Evolutionary conservation across 2,888 invertebrate genomes (phyloP), one percentile per base, ranked within the genome.

Genomic region (Coenonympha arcania): DNA sequence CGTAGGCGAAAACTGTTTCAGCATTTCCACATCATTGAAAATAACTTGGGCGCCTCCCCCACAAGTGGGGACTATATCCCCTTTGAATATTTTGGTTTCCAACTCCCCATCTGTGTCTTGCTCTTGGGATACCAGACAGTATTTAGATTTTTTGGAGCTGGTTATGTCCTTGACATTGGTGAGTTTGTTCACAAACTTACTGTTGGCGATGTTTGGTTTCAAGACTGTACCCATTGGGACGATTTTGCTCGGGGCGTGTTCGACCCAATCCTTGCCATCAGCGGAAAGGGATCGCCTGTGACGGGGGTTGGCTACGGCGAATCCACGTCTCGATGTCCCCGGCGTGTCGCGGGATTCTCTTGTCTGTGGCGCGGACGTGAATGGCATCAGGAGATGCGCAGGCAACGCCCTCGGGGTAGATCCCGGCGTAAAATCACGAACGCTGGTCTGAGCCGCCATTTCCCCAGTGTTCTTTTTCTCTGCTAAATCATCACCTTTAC

Each of bases 31-130:
- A 76, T 98, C 98, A 62, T 95, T 93, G 71, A 99, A 97, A 19
- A 98, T 92, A 0, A 99, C 94, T 68, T 98, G 96, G 0, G 97
- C 95, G 0, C 99, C 99, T 0, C 99, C 99, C 1, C 95, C 94
- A 50, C 93, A 92, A 0, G 99, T 99, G 0, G 95, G 96, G 2
- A 98, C 89, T 2, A 99, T 94, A 72, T 98, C 95, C 9, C 94
- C 98, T 90, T 97, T 99, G 71, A 94, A 95, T 11, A 98, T 72
- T 65, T 94, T 94, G 0, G 98, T 99, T 76, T 96, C 96, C 2
- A 99, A 82, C 68, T 96, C 96, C 0, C 99, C 99, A 62, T 94
- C 94, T 0, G 93, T 92, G 71, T 97, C 97, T 15, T 94, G 92
- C 63, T 95, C 95, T 78, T 99, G 98, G 0, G 96, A 93, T 13